Evolutionary conservation across 2,113 vertebrate species (phyloP).

Genomic region (Balaeniceps rex): DNA sequence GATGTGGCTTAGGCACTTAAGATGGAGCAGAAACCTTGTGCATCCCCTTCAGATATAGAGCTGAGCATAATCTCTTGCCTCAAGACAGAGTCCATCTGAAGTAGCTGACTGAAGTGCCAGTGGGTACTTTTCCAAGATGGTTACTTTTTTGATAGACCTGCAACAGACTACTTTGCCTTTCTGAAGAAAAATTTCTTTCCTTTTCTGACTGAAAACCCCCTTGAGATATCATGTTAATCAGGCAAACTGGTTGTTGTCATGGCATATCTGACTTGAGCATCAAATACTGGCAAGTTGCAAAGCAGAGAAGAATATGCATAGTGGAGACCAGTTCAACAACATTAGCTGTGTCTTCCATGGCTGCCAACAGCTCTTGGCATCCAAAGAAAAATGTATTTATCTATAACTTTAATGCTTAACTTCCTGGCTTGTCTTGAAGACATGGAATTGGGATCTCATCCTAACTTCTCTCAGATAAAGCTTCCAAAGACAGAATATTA

Average conservation of each 20-base stretch:
- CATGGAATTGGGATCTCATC: not conserved
- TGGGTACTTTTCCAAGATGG: not conserved
- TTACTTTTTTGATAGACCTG: not conserved
- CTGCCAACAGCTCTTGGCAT: not conserved
- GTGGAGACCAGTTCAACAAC: not conserved
- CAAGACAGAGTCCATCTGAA: not conserved
- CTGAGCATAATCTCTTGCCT: not conserved
- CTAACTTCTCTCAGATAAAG: not conserved
- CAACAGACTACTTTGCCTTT: not conserved
- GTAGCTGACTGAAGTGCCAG: not conserved
- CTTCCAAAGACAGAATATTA: not conserved
- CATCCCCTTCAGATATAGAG: not conserved
- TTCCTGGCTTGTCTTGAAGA: not conserved
- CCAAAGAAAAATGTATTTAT: not conserved
- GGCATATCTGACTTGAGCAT: not conserved
- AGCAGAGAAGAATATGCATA: not conserved
- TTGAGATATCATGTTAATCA: not conserved
- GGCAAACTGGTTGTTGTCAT: not conserved
- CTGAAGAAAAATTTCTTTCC: not conserved
- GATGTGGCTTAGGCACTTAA: not conserved
- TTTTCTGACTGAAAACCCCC: not conserved
- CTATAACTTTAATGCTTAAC: not conserved
- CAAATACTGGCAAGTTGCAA: not conserved
- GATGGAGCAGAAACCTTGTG: not conserved
- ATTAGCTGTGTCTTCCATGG: not conserved